Evolutionary conservation across 2,888 invertebrate species (phyloP).

Genomic region (Oligia strigilis): DNA sequence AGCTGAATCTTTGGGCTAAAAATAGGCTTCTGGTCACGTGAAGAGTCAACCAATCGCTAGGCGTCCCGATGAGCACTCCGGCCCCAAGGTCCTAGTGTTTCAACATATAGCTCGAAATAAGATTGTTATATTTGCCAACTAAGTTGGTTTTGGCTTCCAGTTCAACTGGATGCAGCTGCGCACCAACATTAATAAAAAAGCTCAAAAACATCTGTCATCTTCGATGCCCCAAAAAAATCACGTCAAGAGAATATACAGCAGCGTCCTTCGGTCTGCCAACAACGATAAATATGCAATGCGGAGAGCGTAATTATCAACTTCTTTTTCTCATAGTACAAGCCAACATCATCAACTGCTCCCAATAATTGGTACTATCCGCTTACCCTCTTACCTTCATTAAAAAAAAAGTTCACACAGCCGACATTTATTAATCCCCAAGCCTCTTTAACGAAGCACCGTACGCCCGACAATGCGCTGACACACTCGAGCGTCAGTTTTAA

Average conservation of each 20-base stretch:
- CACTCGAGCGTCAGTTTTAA: slow-evolving; percentile 61
- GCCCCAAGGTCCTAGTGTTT: too few relatives aligned
- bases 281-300: not conserved
- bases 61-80: too few relatives aligned
- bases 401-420: slow-evolving; percentile 19
- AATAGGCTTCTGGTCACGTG: too few relatives aligned
- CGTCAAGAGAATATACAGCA: not conserved
- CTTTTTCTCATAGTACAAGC: not conserved
- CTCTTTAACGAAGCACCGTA: slow-evolving; percentile 47
- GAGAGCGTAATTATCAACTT: not conserved
- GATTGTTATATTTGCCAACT: too few relatives aligned
- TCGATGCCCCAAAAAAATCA: not conserved
- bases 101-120: too few relatives aligned
- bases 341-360: not conserved
- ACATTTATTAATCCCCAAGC: slow-evolving; percentile 55
- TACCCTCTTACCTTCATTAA: slow-evolving; percentile 15
- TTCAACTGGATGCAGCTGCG: not conserved
- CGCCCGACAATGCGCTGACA: slow-evolving; percentile 66
- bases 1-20: too few relatives aligned
- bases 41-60: too few relatives aligned
- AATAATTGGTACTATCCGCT: slow-evolving; percentile 24
- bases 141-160: too few relatives aligned
- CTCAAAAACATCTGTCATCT: too few relatives aligned
- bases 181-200: not conserved
- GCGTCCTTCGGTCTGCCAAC: not conserved